Base-by-base conservation (phyloP, 2,797 vertebrate species). In the Crocodylus rhombifer region DNA sequence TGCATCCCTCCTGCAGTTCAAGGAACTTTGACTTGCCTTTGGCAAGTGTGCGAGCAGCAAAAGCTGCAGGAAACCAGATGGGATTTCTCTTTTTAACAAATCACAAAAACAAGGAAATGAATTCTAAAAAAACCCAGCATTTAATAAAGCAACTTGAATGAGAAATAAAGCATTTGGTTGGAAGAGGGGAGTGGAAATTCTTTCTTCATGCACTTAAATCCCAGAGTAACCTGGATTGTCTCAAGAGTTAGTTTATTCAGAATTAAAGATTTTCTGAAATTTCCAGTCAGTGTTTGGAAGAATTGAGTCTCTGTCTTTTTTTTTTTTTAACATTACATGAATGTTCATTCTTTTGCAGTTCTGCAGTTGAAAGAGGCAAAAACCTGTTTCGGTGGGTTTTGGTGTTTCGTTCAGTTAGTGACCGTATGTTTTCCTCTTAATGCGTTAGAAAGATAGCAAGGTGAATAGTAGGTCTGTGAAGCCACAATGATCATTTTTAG, bases 41-140 rank as follows among this genome's bases (percentile, higher is more conserved):
- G 88, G 94, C 95, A 93, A 74, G 86, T 86, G 67, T 4, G 0
- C 74, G 1, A 87, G 82, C 87, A 87, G 91, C 87, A 92, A 87
- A 82, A 82, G 78, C 78, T 87, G 76, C 91, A 84, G 86, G 62
- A 73, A 93, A 96, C 93, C 94, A 95, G 95, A 94, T 96, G 95
- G 15, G 0, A 6, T 65, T 80, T 76, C 77, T 86, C 85, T 65
- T 17, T 63, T 87, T 92, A 51, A 51, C 51, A 63, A 5, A 0
- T 90, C 61, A 62, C 21, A 80, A 92, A 94, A 62, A 76, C 21
- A 77, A 79, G 77, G 77, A 75, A 93, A 83, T 93, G 88, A 84
- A 64, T 92, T 89, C 92, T 65, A 3, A 73, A 51, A 51, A 85
- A 95, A 75, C 30, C 91, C 91, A 82, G 65, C 30, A 60, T 93